phyloP scores from a whole-genome alignment of 2,797 vertebrate genomes.

The Psittacula echo region DNA sequence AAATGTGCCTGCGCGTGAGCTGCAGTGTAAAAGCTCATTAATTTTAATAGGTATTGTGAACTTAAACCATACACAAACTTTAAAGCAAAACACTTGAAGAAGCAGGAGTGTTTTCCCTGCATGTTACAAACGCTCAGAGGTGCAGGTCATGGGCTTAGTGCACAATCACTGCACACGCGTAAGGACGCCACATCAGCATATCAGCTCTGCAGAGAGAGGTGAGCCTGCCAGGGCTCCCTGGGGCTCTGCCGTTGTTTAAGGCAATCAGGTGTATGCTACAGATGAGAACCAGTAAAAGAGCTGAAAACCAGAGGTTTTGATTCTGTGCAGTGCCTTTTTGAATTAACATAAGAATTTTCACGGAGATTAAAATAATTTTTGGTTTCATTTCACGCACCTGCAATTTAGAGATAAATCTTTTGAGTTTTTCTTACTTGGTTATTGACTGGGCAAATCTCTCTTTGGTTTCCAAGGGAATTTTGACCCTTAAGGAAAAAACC shows the following conservation, averaged over 20 bases:
- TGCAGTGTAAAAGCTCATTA: constrained; percentile 15
- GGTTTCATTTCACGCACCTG: neutral
- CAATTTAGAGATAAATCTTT: neutral
- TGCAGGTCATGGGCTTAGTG: neutral
- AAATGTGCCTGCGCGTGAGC: neutral
- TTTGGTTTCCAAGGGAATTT: neutral
- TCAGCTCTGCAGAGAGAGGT: neutral
- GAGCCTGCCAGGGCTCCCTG: neutral
- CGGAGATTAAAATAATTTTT: neutral
- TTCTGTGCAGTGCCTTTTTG: neutral
- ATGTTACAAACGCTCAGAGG: neutral
- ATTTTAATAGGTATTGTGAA: neutral
- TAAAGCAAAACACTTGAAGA: constrained; percentile 13
- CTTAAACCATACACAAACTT: neutral
- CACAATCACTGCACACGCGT: fast-evolving
- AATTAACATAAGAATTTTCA: neutral
- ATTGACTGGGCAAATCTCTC: neutral
- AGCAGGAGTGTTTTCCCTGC: neutral
- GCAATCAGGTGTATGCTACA: neutral
- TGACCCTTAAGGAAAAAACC: neutral
- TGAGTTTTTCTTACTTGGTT: neutral
- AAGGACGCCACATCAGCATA: fast-evolving
- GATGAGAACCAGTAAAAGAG: neutral
- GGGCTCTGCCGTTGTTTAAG: neutral
- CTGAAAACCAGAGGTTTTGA: neutral